A percentile compares a stretch with the other conserved stretches of the same genome.
Conservation (phyloP, 2,888 invertebrate genomes). For the Heliconius cydno region DNA sequence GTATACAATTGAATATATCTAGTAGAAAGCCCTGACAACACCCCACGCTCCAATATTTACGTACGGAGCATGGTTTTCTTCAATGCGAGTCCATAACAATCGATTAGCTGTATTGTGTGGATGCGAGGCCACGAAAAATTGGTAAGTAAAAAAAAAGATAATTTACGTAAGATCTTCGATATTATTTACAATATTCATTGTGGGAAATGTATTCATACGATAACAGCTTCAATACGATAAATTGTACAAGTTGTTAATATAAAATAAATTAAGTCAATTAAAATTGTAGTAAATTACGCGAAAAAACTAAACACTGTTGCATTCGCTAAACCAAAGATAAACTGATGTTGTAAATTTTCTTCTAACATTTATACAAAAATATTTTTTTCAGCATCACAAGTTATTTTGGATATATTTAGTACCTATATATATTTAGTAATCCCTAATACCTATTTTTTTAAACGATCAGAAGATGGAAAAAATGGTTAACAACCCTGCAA, state of each 20-base stretch:
- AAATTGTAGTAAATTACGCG: not conserved
- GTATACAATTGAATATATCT: not conserved
- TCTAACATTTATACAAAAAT: not conserved
- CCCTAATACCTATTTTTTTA: no score
- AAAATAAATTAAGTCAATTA: not conserved
- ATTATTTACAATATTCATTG: no score
- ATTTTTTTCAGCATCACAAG: no score
- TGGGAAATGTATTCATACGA: not conserved
- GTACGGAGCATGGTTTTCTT: slow-evolving; percentile 61
- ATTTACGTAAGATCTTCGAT: not conserved
- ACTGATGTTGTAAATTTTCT: not conserved
- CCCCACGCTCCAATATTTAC: slow-evolving; percentile 61
- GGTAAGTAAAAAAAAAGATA: not conserved
- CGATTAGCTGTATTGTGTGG: slow-evolving; percentile 55
- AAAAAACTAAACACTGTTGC: not conserved
- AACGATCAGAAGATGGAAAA: no score
- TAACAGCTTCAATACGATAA: not conserved
- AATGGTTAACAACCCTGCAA: no score
- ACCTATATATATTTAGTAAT: no score
- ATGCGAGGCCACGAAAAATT: slow-evolving; percentile 49
- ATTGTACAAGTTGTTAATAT: not conserved
- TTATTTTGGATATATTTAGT: no score
- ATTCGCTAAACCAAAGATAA: not conserved
- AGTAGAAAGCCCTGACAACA: slow-evolving; percentile 31
- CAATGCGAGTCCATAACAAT: slow-evolving; percentile 57